Conservation (phyloP, 2,888 invertebrate genomes). For the Pseudoips prasinana region DNA sequence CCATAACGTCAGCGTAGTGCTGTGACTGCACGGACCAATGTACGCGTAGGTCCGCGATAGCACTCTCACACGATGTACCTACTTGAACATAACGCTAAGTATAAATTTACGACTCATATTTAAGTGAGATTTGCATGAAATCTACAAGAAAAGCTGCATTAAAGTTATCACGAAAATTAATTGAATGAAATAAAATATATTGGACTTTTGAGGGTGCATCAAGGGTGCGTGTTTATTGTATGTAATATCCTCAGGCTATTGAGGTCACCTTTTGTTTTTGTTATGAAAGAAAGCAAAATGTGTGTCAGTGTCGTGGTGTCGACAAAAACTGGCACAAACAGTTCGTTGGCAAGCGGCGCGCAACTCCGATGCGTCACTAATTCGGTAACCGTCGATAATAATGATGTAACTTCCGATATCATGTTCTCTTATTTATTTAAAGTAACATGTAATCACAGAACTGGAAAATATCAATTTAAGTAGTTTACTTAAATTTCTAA, state of each 20-base stretch:
- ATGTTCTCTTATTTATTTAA: conserved; percentile 50
- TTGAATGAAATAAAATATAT: no score
- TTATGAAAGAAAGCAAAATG: conserved; percentile 65
- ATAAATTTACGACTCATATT: conserved; percentile 28
- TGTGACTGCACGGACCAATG: conserved; percentile 45
- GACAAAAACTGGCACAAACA: conserved; percentile 56
- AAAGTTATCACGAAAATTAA: no score
- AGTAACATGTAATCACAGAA: conserved; percentile 48
- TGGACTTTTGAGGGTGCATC: no score
- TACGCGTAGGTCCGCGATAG: conserved; percentile 62
- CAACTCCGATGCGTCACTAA: conserved; percentile 65
- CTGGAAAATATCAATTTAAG: conserved; percentile 7
- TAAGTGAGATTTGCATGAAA: conserved; percentile 1
- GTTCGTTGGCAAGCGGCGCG: conserved; percentile 52
- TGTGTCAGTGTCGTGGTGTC: conserved; percentile 66
- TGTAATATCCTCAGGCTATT: conserved; percentile 11
- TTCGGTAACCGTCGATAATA: conserved; percentile 52
- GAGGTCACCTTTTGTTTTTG: conserved; percentile 61
- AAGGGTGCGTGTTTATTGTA: no score
- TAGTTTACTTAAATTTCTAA: no score
- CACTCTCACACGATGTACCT: conserved; percentile 53
- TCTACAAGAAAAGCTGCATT: no score
- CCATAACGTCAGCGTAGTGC: conserved; percentile 62
- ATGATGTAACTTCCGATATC: conserved; percentile 63
- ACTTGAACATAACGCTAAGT: conserved; percentile 18